phyloP scores from a whole-genome alignment of 2,888 invertebrate genomes.

The Chrysodeixis includens region DNA sequence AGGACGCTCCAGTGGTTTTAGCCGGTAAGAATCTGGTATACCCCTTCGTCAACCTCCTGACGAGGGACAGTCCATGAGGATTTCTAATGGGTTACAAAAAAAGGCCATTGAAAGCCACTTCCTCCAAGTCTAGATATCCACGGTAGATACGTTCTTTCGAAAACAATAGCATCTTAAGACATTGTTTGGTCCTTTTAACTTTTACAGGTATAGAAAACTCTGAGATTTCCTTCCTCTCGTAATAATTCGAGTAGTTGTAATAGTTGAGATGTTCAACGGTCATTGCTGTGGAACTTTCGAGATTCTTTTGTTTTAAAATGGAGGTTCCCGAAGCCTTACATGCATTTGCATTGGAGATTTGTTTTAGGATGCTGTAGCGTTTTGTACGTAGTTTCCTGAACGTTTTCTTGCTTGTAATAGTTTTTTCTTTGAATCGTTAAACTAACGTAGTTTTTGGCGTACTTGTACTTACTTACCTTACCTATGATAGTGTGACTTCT shows the following conservation, averaged over 20 bases:
- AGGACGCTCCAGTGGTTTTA: too few relatives aligned
- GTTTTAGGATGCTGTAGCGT: background rate
- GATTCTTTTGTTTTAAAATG: constrained; percentile 39
- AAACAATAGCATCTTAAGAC: constrained; percentile 35
- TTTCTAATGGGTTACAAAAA: too few relatives aligned
- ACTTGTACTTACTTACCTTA: too few relatives aligned
- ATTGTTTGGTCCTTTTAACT: constrained; percentile 32
- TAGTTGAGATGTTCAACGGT: constrained; percentile 50
- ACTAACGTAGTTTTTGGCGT: too few relatives aligned
- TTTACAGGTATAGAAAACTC: constrained; percentile 49
- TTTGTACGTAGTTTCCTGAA: background rate
- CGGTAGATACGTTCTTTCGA: constrained; percentile 28
- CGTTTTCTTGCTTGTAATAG: background rate
- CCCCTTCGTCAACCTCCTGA: too few relatives aligned
- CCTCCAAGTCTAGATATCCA: too few relatives aligned
- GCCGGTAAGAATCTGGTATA: too few relatives aligned
- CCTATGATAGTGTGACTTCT: too few relatives aligned
- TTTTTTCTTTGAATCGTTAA: background rate
- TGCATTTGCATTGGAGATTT: constrained; percentile 39
- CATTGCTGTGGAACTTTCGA: constrained; percentile 33
- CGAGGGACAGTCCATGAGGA: too few relatives aligned
- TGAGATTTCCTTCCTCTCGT: constrained; percentile 33
- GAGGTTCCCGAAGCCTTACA: constrained; percentile 20
- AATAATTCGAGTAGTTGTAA: constrained; percentile 44
- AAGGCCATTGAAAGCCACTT: too few relatives aligned